Evolutionary conservation across 2,113 vertebrate genomes (phyloP).

Genomic region (Sphyrna mokarran): DNA sequence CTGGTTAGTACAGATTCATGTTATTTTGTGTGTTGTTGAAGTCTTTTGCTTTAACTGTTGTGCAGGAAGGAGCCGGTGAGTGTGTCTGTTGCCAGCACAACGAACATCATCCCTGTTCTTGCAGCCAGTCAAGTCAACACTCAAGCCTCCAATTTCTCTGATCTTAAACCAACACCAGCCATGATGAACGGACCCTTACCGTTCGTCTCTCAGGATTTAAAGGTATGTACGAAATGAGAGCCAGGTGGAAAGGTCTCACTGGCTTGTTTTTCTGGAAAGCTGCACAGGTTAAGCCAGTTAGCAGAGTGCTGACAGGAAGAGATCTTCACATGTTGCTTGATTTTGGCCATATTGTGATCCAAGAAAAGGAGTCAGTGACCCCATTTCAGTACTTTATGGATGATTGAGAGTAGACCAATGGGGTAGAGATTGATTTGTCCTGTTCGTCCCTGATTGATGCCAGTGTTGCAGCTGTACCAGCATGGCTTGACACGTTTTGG

Average conservation of each 20-base stretch:
- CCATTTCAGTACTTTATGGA: too few relatives aligned
- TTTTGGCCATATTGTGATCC: too few relatives aligned
- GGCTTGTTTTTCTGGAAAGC: neutral
- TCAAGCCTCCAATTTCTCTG: slow-evolving; percentile 63
- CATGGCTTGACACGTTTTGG: too few relatives aligned
- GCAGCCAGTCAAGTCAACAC: slow-evolving; percentile 33
- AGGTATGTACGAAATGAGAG: slow-evolving; percentile 53
- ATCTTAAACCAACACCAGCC: slow-evolving; percentile 70
- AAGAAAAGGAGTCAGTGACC: too few relatives aligned
- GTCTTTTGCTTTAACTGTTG: neutral
- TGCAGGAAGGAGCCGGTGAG: slow-evolving; percentile 22
- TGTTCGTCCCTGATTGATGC: too few relatives aligned
- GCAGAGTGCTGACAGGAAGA: neutral
- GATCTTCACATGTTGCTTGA: neutral
- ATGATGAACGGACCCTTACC: slow-evolving; percentile 80
- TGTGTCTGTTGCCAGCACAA: slow-evolving; percentile 11
- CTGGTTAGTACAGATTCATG: neutral
- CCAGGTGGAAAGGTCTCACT: neutral
- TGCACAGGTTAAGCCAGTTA: neutral
- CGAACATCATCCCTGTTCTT: slow-evolving; percentile 30
- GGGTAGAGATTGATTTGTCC: too few relatives aligned
- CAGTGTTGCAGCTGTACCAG: too few relatives aligned
- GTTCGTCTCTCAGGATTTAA: slow-evolving; percentile 72
- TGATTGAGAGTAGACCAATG: too few relatives aligned
- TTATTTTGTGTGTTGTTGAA: neutral